These are phyloP conservation scores for Zophobas atratus DNA, from an alignment of 1,140 invertebrate species.

Conservation along the genomic window DNA sequence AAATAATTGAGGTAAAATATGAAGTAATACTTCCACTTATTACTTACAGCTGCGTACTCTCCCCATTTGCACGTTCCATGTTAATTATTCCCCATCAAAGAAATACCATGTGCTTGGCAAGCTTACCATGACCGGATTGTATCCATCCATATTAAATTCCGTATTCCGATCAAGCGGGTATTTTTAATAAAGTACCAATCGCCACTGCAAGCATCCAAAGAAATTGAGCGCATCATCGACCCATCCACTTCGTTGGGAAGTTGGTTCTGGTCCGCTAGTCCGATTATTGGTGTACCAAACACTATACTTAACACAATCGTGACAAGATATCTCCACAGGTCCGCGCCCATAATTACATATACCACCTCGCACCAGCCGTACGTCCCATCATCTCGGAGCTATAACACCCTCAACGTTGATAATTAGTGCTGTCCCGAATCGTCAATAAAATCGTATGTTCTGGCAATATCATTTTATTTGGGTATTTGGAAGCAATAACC, in stretches of 20 bases:
- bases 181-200: constrained; percentile 66
- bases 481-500: background rate
- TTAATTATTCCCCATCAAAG: constrained; percentile 35
- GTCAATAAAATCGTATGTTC: constrained; percentile 28
- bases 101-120: constrained; percentile 34
- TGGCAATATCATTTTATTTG: background rate
- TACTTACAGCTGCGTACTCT: constrained; percentile 13
- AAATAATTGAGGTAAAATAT: no score
- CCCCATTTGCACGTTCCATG: constrained; percentile 24
- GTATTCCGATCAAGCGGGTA: constrained; percentile 58
- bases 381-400: constrained; percentile 50
- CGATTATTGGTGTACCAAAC: constrained; percentile 66
- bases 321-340: constrained; percentile 65
- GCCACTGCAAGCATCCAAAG: constrained; percentile 55
- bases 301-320: constrained; percentile 68
- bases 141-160: constrained; percentile 60
- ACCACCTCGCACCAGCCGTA: constrained; percentile 53
- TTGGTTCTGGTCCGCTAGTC: constrained; percentile 58
- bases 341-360: constrained; percentile 64
- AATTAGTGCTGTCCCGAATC: constrained; percentile 34
- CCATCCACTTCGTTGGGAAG: background rate
- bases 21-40: no score
- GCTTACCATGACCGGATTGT: constrained; percentile 38
- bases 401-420: constrained; percentile 52
- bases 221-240: background rate